phyloP scores from a whole-genome alignment of 2,797 vertebrate genomes.

The Anomalospiza imberbis region DNA sequence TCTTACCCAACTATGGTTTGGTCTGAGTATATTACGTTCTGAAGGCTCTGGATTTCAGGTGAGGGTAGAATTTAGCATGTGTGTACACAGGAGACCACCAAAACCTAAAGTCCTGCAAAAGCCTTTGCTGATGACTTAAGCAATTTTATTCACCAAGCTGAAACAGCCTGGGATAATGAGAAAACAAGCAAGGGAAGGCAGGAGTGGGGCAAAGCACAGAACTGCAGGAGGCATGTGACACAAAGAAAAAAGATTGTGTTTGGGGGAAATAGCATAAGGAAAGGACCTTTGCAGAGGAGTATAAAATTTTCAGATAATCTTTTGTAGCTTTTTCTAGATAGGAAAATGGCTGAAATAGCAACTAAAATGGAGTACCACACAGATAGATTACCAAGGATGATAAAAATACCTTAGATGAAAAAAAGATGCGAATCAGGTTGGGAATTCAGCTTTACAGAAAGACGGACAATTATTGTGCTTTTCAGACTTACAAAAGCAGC shows the following conservation, averaged over 20 bases:
- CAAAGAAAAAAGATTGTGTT: not conserved
- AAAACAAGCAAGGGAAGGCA: not conserved
- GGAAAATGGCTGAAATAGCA: constrained; percentile 15
- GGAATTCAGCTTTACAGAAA: not conserved
- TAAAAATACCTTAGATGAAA: not conserved
- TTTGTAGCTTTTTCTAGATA: not conserved
- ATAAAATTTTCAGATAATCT: not conserved
- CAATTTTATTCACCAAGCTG: not conserved
- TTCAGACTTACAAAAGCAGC: not conserved
- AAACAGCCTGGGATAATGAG: not conserved
- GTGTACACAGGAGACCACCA: not conserved
- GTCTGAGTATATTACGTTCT: not conserved
- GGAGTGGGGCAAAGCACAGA: not conserved
- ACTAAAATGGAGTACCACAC: constrained; percentile 10
- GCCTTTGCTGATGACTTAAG: not conserved
- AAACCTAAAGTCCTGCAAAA: not conserved
- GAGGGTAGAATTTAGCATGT: not conserved
- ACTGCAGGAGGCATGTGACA: not conserved
- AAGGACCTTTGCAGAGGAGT: not conserved
- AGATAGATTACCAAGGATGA: not conserved
- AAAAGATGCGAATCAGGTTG: not conserved
- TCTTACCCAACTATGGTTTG: not conserved
- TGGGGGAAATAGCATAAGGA: not conserved
- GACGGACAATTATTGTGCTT: not conserved
- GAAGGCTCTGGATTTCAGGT: not conserved